These are phyloP conservation scores for Oncorhynchus kisutch DNA, from an alignment of 2,113 vertebrate genomes.

Conservation along the genomic window DNA sequence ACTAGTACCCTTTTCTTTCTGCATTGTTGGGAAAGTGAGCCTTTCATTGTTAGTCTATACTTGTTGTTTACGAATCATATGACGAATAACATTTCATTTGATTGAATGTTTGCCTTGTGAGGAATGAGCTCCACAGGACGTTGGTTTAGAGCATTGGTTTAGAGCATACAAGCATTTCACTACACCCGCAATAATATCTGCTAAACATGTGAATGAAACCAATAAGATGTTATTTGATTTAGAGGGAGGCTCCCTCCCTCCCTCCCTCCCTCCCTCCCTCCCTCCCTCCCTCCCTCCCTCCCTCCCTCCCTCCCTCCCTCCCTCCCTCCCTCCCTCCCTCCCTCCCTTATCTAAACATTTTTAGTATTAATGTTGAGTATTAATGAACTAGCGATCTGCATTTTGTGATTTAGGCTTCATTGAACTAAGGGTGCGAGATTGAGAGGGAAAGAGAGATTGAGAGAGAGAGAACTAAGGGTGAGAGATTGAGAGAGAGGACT, in stretches of 20 bases:
- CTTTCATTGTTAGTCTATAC: no score
- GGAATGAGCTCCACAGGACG: no score
- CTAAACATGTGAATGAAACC: no score
- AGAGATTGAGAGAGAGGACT: background rate
- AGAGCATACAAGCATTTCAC: no score
- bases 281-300: background rate
- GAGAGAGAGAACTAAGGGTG: background rate
- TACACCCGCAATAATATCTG: no score
- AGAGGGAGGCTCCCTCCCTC: background rate
- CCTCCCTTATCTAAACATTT: conserved; percentile 75
- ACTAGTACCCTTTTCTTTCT: no score
- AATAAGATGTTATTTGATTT: background rate
- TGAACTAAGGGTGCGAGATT: conserved; percentile 23
- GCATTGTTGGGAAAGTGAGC: no score
- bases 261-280: background rate
- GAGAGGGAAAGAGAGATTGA: background rate
- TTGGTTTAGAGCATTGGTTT: no score
- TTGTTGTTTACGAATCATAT: no score
- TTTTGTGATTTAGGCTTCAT: conserved; percentile 60
- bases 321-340: background rate
- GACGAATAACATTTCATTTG: no score
- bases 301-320: background rate
- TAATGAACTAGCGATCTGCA: conserved; percentile 64
- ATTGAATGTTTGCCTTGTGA: no score
- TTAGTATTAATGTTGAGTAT: conserved; percentile 60